Conservation (phyloP, 1,140 invertebrate species). For the Pogonus chalceus region DNA sequence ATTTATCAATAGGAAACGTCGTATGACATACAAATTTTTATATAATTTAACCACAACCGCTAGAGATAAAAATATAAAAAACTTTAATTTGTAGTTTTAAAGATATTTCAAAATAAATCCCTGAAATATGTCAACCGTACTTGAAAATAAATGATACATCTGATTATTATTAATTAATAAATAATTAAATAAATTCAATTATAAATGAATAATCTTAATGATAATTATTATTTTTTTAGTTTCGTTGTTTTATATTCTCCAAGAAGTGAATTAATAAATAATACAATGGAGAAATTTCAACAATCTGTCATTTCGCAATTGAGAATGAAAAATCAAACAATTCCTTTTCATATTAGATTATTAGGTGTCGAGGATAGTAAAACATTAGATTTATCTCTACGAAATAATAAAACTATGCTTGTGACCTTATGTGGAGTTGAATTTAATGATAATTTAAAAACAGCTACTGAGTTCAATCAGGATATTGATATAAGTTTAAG, state of each 20-base stretch:
- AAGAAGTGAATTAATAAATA: slow-evolving; percentile 11
- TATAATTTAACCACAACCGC: too few relatives aligned
- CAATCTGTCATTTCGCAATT: slow-evolving; percentile 2
- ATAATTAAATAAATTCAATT: too few relatives aligned
- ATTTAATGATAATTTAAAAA: slow-evolving; percentile 38
- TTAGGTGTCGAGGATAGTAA: slow-evolving; percentile 27
- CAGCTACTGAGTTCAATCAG: slow-evolving; percentile 36
- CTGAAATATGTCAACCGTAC: too few relatives aligned
- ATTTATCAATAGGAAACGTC: too few relatives aligned
- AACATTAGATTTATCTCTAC: slow-evolving; percentile 34
- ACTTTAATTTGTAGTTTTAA: too few relatives aligned
- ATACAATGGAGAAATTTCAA: slow-evolving; percentile 13
- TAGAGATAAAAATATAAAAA: too few relatives aligned
- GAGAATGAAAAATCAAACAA: slow-evolving; percentile 11
- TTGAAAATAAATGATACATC: too few relatives aligned
- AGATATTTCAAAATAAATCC: too few relatives aligned
- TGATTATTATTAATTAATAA: too few relatives aligned
- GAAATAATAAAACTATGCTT: slow-evolving; percentile 35
- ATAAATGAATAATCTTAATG: too few relatives aligned
- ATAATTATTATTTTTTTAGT: slow-evolving; percentile 2
- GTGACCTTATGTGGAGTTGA: slow-evolving; percentile 40
- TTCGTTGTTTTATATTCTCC: slow-evolving; percentile 13
- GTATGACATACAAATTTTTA: too few relatives aligned
- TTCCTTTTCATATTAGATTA: too few relatives aligned
- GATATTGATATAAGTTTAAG: slow-evolving; percentile 45